phyloP scores from a whole-genome alignment of 2,888 invertebrate species.

The Bellardia bayeri region DNA sequence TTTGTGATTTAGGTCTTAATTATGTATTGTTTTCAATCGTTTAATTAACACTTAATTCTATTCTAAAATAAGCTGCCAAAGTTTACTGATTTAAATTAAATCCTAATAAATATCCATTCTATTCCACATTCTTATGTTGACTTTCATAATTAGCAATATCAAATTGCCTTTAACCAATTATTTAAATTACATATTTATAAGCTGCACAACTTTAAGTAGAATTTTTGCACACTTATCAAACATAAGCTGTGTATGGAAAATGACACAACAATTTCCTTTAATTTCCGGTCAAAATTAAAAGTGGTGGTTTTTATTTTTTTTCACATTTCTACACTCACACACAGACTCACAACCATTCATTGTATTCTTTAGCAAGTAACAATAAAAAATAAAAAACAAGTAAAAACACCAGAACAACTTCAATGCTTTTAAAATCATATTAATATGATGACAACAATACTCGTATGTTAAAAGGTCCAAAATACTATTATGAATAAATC shows the following conservation, averaged over 20 bases:
- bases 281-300: conserved; percentile 71
- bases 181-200: conserved; percentile 23
- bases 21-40: too few species aligned
- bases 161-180: conserved; percentile 43
- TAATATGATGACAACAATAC: conserved; percentile 51
- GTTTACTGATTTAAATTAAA: too few species aligned
- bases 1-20: too few species aligned
- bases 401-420: conserved; percentile 31
- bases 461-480: conserved; percentile 38
- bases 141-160: conserved; percentile 13
- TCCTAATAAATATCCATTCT: too few species aligned
- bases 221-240: conserved; percentile 26
- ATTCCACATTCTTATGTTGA: too few species aligned
- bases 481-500: conserved; percentile 67
- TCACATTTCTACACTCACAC: conserved; percentile 1
- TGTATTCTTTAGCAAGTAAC: conserved; percentile 26
- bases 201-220: conserved; percentile 14
- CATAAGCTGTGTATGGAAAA: conserved; percentile 48
- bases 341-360: neutral
- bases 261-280: conserved; percentile 73
- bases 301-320: conserved; percentile 44
- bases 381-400: conserved; percentile 36
- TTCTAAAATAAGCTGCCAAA: too few species aligned
- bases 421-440: conserved; percentile 63
- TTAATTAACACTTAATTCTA: too few species aligned